phyloP scores from a whole-genome alignment of 2,888 invertebrate species.

The Lasioglossum villosulum region DNA sequence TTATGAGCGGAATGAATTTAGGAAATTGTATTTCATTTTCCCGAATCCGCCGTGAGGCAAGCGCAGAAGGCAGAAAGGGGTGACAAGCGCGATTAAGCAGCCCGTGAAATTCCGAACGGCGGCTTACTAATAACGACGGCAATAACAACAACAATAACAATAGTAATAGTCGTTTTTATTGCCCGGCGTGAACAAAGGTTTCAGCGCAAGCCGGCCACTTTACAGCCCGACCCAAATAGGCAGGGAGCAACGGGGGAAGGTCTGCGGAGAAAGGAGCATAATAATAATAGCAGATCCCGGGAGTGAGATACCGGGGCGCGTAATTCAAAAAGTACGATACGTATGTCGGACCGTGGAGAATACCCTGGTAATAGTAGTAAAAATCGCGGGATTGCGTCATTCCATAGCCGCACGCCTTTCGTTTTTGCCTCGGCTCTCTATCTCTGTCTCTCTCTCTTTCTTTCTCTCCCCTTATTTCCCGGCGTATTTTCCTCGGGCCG shows the following conservation, averaged over 20 bases:
- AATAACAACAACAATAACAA: slow-evolving; percentile 69
- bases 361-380: slow-evolving; percentile 45
- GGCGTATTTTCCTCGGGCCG: slow-evolving; percentile 40
- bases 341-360: slow-evolving; percentile 34
- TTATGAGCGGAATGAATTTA: background rate
- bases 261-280: slow-evolving; percentile 52
- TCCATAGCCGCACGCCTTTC: slow-evolving; percentile 24
- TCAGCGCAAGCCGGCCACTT: slow-evolving; percentile 52
- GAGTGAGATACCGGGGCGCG: slow-evolving; percentile 57
- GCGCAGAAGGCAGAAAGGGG: background rate
- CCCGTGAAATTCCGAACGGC: slow-evolving; percentile 51
- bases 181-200: slow-evolving; percentile 67
- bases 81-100: slow-evolving; percentile 36
- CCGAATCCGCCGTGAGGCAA: background rate
- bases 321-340: slow-evolving; percentile 67
- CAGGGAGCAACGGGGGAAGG: slow-evolving; percentile 35
- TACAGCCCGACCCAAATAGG: slow-evolving; percentile 62
- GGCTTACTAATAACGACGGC: slow-evolving; percentile 65
- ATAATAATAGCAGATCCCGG: slow-evolving; percentile 62
- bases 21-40: background rate
- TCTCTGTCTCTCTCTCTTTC: background rate
- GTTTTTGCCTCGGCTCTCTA: background rate
- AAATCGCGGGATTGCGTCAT: slow-evolving; percentile 56
- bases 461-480: background rate
- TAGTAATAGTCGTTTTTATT: slow-evolving; percentile 70